phyloP scores from a whole-genome alignment of 1,140 invertebrate species.

The Aricia agestis region DNA sequence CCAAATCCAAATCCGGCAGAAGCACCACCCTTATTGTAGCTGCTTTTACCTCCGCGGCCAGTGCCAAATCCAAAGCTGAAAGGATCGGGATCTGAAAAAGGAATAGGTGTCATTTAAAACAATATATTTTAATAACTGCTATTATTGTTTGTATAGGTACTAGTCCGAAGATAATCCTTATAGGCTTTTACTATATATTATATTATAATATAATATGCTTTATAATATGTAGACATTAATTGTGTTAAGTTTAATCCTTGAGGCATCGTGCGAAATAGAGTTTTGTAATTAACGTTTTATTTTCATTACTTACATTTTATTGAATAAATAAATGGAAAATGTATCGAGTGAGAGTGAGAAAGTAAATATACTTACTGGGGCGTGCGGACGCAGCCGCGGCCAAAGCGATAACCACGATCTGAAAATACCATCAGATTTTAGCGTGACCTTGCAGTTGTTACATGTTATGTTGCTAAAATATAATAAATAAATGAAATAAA shows the following conservation, averaged over 20 bases:
- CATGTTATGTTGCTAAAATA: not conserved
- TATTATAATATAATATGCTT: too few relatives aligned
- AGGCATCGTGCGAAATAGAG: too few relatives aligned
- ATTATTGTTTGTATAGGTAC: not conserved
- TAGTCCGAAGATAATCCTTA: too few relatives aligned
- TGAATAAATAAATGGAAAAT: not conserved
- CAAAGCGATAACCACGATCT: constrained; percentile 9
- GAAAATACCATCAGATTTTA: not conserved
- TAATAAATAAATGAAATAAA: too few relatives aligned
- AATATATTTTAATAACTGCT: not conserved
- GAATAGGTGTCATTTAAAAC: not conserved
- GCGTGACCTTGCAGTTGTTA: not conserved
- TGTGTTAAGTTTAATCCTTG: too few relatives aligned
- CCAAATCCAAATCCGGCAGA: constrained; percentile 14
- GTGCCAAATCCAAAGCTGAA: not conserved
- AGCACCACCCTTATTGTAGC: not conserved
- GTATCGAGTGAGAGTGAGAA: not conserved
- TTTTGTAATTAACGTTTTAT: too few relatives aligned
- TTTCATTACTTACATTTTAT: too few relatives aligned
- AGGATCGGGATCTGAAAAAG: constrained; percentile 4
- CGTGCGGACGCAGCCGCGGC: not conserved
- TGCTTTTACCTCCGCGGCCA: not conserved
- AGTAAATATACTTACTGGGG: constrained; percentile 2
- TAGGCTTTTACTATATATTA: too few relatives aligned
- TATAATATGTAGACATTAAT: too few relatives aligned